Evolutionary conservation across 2,113 vertebrate species (phyloP), one percentile per base, ranked within the genome.

Genomic region (Brachyhypopomus gauderio): DNA sequence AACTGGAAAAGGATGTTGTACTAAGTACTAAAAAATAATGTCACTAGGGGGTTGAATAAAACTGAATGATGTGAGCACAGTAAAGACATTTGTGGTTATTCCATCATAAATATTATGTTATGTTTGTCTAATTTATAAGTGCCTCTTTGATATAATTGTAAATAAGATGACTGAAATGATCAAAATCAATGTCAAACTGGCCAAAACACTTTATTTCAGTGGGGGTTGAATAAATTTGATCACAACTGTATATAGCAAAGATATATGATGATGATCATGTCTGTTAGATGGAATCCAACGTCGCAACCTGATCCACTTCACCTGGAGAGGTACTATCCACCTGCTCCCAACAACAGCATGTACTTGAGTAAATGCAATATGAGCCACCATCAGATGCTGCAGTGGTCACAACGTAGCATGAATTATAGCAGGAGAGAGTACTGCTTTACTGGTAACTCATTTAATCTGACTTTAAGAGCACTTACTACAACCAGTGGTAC

Each of bases 291-390:
- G 38, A 45, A 80, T 52, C 38, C 60, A 48, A 72, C 48, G 67
- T 5, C 9, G 1, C 67, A 60, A 52, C 12, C 25, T 0, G 25
- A 80, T 63, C 38, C 41, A 63, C 38, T 64, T 64, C 41, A 64
- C 17, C 45, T 12, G 52, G 38, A 72, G 78, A 63, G 69, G 23
- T 63, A 19, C 58, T 56, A 72, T 67, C 55, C 70, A 8, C 64
- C 66, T 20, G 8, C 22, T 60, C 60, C 1, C 16, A 41, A 71
- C 45, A 71, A 60, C 34, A 79, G 58, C 4, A 2, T 55, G 19
- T 71, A 19, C 34, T 52, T 71, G 20, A 36, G n/a, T 41, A 41
- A 67, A 66, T 66, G 30, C 0, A 12, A 20, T 34, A 66, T 77
- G 41, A 77, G 25, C 30, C 63, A 55, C 19, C 19, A 56, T 41